Percentiles rank a stretch among this genome's conserved stretches.
These are phyloP conservation scores for Chromis chromis DNA, from an alignment of 2,797 vertebrate species.

Conservation along the genomic window DNA sequence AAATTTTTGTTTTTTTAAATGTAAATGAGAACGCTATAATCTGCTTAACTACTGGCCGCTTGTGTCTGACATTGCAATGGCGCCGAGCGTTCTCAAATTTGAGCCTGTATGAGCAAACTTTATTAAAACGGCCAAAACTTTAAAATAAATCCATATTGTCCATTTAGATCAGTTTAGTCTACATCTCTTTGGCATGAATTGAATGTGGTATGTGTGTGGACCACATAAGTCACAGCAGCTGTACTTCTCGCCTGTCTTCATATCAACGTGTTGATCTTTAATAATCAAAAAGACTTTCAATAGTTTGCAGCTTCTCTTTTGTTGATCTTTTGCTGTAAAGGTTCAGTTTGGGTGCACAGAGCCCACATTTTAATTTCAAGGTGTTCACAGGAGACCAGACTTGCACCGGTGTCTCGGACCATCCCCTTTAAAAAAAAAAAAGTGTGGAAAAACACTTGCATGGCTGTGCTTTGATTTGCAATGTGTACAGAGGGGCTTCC, in stretches of 20 bases:
- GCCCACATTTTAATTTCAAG: constrained; percentile 30
- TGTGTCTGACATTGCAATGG: no score
- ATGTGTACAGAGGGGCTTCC: constrained; percentile 77
- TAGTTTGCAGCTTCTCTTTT: not conserved
- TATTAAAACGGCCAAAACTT: no score
- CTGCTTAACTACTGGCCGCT: no score
- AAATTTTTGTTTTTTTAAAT: no score
- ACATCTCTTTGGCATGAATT: not conserved
- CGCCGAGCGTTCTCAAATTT: no score
- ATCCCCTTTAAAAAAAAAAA: constrained; percentile 58
- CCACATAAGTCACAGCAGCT: no score
- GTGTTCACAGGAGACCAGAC: constrained; percentile 40
- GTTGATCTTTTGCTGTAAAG: not conserved
- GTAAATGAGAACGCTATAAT: no score
- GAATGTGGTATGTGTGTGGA: no score
- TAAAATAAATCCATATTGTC: not conserved
- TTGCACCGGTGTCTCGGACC: constrained; percentile 44
- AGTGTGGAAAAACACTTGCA: constrained; percentile 79
- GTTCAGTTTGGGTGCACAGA: not conserved
- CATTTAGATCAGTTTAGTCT: not conserved
- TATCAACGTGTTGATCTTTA: not conserved
- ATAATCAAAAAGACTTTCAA: not conserved
- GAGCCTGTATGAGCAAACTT: no score
- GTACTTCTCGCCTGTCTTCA: no score
- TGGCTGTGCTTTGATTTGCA: constrained; percentile 76